These are phyloP conservation scores for Mechanitis messenoides DNA, from an alignment of 2,888 invertebrate genomes.

Conservation along the genomic window DNA sequence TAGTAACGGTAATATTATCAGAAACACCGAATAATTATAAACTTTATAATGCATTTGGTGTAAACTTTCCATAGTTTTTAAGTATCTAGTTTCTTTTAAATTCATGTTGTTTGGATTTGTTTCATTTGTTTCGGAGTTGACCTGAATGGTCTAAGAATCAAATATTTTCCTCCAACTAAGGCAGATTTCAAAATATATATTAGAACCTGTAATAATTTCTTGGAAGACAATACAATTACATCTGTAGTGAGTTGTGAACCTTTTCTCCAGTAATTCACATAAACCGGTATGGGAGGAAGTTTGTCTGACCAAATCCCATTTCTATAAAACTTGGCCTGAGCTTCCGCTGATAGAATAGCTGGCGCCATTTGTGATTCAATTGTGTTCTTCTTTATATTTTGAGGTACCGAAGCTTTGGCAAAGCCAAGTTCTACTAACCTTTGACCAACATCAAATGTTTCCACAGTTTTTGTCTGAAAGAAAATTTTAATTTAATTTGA, in stretches of 20 bases:
- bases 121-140: slow-evolving; percentile 53
- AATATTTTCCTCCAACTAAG: slow-evolving; percentile 51
- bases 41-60: slow-evolving; percentile 44
- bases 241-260: slow-evolving; percentile 43
- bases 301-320: slow-evolving; percentile 68
- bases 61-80: slow-evolving; percentile 22
- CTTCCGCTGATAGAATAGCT: slow-evolving; percentile 57
- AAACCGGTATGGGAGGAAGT: slow-evolving; percentile 60
- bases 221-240: slow-evolving; percentile 40
- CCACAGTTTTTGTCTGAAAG: slow-evolving; percentile 59
- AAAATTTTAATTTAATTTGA: slow-evolving; percentile 15
- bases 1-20: slow-evolving; percentile 37
- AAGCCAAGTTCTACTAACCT: slow-evolving; percentile 69
- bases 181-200: slow-evolving; percentile 46
- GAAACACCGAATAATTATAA: slow-evolving; percentile 47
- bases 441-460: slow-evolving; percentile 64
- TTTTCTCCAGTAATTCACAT: slow-evolving; percentile 61
- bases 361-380: slow-evolving; percentile 61
- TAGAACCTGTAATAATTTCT: slow-evolving; percentile 46
- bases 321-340: slow-evolving; percentile 55
- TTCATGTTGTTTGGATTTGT: slow-evolving; percentile 57
- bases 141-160: slow-evolving; percentile 50
- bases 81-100: slow-evolving; percentile 15
- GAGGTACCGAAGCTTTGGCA: slow-evolving; percentile 59
- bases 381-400: slow-evolving; percentile 53